Percentiles rank a stretch among this genome's conserved stretches.
phyloP scores from a whole-genome alignment of 1,140 invertebrate genomes.

The Drosophila lini region DNA sequence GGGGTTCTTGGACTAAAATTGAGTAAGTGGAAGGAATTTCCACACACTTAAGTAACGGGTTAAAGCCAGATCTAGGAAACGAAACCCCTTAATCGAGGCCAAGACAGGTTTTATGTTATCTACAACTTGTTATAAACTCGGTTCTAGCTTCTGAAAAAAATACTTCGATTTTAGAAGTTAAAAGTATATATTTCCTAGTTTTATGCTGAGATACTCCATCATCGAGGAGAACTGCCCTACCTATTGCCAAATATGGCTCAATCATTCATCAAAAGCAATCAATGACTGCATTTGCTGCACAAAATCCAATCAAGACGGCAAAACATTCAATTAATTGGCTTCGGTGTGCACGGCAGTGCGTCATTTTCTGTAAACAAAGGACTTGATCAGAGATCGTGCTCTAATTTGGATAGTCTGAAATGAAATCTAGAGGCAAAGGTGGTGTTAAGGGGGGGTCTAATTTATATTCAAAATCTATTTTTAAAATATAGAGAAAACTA shows the following conservation, averaged over 20 bases:
- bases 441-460: neutral
- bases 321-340: slow-evolving; percentile 73
- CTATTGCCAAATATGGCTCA: slow-evolving; percentile 17
- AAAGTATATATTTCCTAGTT: too few species aligned
- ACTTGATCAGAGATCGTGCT: slow-evolving; percentile 75
- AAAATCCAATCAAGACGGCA: slow-evolving; percentile 36
- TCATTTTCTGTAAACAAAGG: slow-evolving; percentile 69
- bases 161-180: neutral
- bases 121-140: neutral
- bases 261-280: slow-evolving; percentile 40
- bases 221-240: slow-evolving; percentile 9
- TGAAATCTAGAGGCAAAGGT: neutral
- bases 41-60: slow-evolving; percentile 45
- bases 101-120: slow-evolving; percentile 11
- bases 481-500: too few species aligned
- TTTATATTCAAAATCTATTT: neutral
- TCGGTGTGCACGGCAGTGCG: slow-evolving; percentile 49
- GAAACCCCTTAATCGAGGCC: slow-evolving; percentile 32
- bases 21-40: slow-evolving; percentile 20
- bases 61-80: slow-evolving; percentile 27
- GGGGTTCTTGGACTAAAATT: slow-evolving; percentile 7
- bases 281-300: slow-evolving; percentile 29
- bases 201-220: neutral
- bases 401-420: slow-evolving; percentile 50
- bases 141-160: neutral